A percentile compares a stretch with the other conserved stretches of the same genome.
These are phyloP conservation scores for Okapia johnstoni DNA, from an alignment of 2,113 vertebrate genomes.

Conservation along the genomic window DNA sequence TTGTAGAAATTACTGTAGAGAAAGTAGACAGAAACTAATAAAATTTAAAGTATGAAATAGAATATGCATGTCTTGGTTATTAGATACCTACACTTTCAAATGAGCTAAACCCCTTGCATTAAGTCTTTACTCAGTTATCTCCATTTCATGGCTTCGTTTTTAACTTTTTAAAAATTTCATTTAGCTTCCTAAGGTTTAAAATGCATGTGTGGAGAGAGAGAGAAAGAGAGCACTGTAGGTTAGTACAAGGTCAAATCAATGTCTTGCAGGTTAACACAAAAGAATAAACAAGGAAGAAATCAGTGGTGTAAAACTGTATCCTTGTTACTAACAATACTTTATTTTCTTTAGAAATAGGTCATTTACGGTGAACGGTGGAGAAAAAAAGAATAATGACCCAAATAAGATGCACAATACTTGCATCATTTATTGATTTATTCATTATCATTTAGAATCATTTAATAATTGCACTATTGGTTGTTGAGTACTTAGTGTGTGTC, in stretches of 20 bases:
- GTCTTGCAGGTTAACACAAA: not conserved
- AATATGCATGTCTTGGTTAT: not conserved
- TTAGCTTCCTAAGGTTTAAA: not conserved
- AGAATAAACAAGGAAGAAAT: not conserved
- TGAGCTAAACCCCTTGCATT: not conserved
- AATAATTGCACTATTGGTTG: not conserved
- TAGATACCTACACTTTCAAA: not conserved
- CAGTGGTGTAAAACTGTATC: not conserved
- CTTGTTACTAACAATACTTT: not conserved
- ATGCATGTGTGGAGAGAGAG: not conserved
- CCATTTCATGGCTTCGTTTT: fast-evolving
- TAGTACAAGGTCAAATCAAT: not conserved
- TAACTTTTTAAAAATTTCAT: not conserved
- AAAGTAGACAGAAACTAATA: not conserved
- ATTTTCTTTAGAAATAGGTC: not conserved
- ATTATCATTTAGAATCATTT: not conserved
- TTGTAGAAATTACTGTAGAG: not conserved
- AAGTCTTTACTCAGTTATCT: not conserved
- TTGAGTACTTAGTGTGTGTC: not conserved
- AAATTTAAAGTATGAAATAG: not conserved
- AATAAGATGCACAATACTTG: not conserved
- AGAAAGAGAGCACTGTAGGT: not conserved
- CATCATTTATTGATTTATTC: not conserved
- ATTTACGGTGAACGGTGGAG: not conserved
- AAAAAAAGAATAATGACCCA: not conserved